Percentiles rank a stretch among this genome's conserved stretches.
Evolutionary conservation across 2,888 invertebrate genomes (phyloP).

Genomic region (Hyalella azteca): DNA sequence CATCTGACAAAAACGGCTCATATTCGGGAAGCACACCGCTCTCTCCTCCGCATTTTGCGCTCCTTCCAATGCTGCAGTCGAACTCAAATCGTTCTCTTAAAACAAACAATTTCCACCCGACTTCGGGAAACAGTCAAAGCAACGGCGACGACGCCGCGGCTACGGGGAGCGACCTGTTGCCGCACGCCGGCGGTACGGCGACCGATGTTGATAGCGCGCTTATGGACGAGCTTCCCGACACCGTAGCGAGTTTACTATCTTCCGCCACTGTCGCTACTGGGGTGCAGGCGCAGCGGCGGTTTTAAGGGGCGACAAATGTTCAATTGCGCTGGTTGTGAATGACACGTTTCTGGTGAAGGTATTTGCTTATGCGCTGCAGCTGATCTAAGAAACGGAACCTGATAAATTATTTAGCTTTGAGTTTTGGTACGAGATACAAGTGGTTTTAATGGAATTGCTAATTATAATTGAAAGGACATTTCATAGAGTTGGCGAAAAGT

Average conservation of each 20-base stretch:
- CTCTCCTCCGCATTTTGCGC: background rate
- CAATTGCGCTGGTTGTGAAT: too few species aligned
- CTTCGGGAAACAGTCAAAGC: background rate
- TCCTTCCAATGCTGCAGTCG: background rate
- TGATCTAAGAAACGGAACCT: too few species aligned
- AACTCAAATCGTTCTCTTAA: background rate
- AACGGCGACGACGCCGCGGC: constrained; percentile 8
- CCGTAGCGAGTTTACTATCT: constrained; percentile 12
- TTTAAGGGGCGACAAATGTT: too few species aligned
- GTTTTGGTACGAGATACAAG: too few species aligned
- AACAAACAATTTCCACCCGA: constrained; percentile 39
- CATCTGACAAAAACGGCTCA: background rate
- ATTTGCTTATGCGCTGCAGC: too few species aligned
- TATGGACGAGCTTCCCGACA: constrained; percentile 40
- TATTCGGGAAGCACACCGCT: background rate
- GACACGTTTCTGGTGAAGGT: too few species aligned
- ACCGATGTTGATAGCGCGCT: background rate
- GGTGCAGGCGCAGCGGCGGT: background rate
- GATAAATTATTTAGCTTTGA: too few species aligned
- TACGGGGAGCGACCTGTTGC: background rate
- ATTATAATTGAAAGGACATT: too few species aligned
- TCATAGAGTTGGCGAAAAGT: too few species aligned
- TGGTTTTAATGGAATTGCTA: too few species aligned
- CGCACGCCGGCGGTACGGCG: background rate
- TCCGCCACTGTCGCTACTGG: constrained; percentile 6